Evolutionary conservation across 2,113 vertebrate genomes (phyloP), one percentile per base, ranked within the genome.

Genomic region (Tetrax tetrax): DNA sequence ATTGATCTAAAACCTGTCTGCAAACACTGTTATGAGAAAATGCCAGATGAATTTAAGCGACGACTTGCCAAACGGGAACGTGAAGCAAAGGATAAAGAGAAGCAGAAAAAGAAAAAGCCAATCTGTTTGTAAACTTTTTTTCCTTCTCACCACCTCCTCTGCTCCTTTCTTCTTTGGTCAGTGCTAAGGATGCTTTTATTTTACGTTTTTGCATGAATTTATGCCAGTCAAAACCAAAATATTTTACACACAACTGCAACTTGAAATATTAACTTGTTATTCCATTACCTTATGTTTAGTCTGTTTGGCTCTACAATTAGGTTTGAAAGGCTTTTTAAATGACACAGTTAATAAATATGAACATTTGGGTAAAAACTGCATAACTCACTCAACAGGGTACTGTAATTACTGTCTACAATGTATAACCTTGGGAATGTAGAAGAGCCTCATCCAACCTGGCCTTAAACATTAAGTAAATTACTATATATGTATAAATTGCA

Each of bases 1-100:
- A 98, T 99, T 97, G 99, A 99, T 97, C 98, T 99, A 97, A 99
- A 99, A 97, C 99, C 99, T 45, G 98, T 99, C 98, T 99, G 99
- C 98, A 99, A 99, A 97, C 98, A 98, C 97, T 99, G 99, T 98
- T 99, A 99, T 23, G 99, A 99, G 94, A 99, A 98, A 98, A 98
- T 99, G 98, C 99, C 99, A 20, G 99, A 99, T 66, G 99, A 99
- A 97, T 98, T 99, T 98, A 99, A 99, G 96, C 98, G 99, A 83
- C 98, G 99, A 86, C 98, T 99, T 97, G 98, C 99, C 90, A 99
- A 98, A 94, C 98, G 99, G 19, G 99, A 99, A 74, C 98, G 98
- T 23, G 99, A 99, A 96, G 98, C 98, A 43, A 99, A 99, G 98
- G 99, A 98, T 66, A 98, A 98, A 87, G 98, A 98, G 87, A 98